phyloP scores from a whole-genome alignment of 2,888 invertebrate species.

The Parnassius smintheus region DNA sequence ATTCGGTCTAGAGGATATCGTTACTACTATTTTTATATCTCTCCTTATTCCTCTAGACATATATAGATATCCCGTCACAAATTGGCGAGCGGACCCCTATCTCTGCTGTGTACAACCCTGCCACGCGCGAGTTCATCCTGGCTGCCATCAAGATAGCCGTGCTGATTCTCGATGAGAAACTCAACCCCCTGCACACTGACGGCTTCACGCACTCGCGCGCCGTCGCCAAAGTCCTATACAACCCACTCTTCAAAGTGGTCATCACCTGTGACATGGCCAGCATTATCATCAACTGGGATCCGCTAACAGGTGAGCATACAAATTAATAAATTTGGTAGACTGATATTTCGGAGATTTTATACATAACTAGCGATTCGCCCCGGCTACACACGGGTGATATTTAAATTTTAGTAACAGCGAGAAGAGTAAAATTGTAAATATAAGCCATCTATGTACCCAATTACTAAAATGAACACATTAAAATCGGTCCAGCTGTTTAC shows the following conservation, averaged over 20 bases:
- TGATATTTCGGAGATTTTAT: no score
- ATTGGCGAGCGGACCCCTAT: constrained; percentile 83
- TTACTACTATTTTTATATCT: no score
- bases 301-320: constrained; percentile 78
- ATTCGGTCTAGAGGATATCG: no score
- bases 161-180: constrained; percentile 83
- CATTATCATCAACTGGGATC: constrained; percentile 91
- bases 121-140: constrained; percentile 84
- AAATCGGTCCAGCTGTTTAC: no score
- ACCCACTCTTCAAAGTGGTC: constrained; percentile 86
- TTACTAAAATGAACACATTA: no score
- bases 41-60: constrained; percentile 73
- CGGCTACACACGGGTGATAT: no score
- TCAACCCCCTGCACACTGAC: constrained; percentile 85
- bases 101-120: constrained; percentile 83
- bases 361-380: no score
- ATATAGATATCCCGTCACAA: constrained; percentile 82
- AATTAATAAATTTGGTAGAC: no score
- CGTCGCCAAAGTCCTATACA: constrained; percentile 88
- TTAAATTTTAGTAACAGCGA: no score
- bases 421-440: no score
- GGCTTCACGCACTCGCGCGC: constrained; percentile 86
- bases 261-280: constrained; percentile 90
- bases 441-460: no score
- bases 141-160: constrained; percentile 84